Conservation (phyloP, 2,113 vertebrate genomes). For the Periophthalmus modestus region DNA sequence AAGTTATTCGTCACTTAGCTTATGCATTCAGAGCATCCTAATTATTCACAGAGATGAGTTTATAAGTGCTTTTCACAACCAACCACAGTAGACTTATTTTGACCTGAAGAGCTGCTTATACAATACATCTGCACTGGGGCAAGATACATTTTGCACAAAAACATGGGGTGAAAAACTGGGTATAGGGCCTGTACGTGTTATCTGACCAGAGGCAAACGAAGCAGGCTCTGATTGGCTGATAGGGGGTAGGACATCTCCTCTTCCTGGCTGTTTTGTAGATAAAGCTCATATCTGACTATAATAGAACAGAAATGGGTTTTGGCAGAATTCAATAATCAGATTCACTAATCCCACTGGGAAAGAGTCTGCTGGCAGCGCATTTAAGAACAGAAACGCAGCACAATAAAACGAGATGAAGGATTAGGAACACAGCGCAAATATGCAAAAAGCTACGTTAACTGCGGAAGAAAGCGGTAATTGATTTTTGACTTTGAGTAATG, state of each 20-base stretch:
- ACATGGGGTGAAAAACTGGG: no score
- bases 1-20: no score
- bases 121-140: no score
- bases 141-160: no score
- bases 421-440: not conserved
- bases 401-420: not conserved
- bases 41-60: no score
- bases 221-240: not conserved
- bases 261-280: not conserved
- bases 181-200: no score
- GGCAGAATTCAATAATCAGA: not conserved
- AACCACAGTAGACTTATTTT: no score
- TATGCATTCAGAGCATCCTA: no score
- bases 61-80: no score
- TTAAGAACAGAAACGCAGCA: not conserved
- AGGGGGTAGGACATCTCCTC: not conserved
- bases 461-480: not conserved
- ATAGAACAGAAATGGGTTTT: not conserved
- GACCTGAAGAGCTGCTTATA: no score
- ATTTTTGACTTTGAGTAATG: not conserved
- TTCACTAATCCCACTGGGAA: not conserved
- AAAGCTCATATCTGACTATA: not conserved
- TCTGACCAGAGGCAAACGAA: not conserved
- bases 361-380: not conserved
- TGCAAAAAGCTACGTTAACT: not conserved